Base-by-base conservation (phyloP, 2,888 invertebrate species). In the Chrysolina haemoptera region DNA sequence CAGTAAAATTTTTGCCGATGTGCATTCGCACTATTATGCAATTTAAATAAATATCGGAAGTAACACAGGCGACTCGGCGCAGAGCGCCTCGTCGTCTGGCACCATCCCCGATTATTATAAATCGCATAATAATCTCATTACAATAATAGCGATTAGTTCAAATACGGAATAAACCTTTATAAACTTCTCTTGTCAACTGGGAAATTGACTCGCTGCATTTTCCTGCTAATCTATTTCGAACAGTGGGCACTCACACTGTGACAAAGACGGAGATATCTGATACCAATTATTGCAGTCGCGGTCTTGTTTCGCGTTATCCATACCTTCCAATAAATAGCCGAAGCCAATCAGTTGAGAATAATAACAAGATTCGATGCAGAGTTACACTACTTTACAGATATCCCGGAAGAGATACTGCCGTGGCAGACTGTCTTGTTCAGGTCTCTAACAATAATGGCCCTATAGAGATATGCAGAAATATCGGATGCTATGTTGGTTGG, bases 291-390 rank as follows among this genome's bases (percentile, higher is more conserved):
- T 59, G 59, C 35, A 35, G 27, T 55, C 11, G 18, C 20, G 12
- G 55, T 18, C 55, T 27, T 59, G 35, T 59, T 59, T 35, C n/a
- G 59, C 59, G 59, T 27, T 59, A 59, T 59, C n/a, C 59, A 16
- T 27, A n/a, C 59, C 59, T 35, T 27, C 59, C 12, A 59, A 59
- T 59, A 59, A 59, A 59, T 59, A 59, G 35, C 10, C 59, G 59
- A 27, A 59, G 27, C 59, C 22, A 59, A 59, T 59, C 59, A 59
- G 59, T 27, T 27, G 59, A 55, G 22, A 35, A 35, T 27, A 27
- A 59, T 59, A 59, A 59, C 27, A 59, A 27, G 59, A 59, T 59
- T 27, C 59, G 59, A 59, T 59, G 18, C 59, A 35, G 59, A 59
- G 59, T 35, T 59, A 35, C 27, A n/a, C 27, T 59, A 27, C 10